Evolutionary conservation across 2,797 vertebrate genomes (phyloP).

Genomic region (Sphenodon punctatus): DNA sequence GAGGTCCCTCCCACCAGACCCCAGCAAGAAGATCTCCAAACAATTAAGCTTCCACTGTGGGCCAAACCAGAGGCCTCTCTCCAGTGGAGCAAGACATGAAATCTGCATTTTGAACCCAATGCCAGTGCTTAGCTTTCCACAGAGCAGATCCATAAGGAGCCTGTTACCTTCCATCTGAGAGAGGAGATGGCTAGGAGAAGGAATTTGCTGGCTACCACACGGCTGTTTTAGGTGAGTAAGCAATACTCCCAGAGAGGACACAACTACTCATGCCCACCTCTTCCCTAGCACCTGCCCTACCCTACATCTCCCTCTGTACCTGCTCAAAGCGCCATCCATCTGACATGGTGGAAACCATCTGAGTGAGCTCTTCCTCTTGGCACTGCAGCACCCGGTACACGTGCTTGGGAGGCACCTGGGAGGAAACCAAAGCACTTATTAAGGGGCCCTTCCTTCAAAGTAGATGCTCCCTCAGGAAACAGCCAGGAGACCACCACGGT

Average conservation of each 20-base stretch:
- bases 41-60: no score
- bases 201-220: neutral
- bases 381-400: slow-evolving; percentile 83
- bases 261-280: neutral
- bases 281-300: neutral
- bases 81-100: no score
- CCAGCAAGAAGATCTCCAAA: no score
- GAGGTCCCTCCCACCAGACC: no score
- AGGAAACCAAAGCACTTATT: neutral
- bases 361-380: slow-evolving; percentile 97
- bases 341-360: slow-evolving; percentile 99
- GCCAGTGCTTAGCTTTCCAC: no score
- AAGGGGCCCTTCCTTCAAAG: neutral
- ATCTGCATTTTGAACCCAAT: no score
- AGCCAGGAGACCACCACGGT: neutral
- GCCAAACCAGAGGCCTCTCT: no score
- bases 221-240: neutral
- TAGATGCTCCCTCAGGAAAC: neutral
- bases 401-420: slow-evolving; percentile 86
- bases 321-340: slow-evolving; percentile 87
- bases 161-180: neutral
- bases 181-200: neutral
- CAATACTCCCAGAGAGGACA: neutral
- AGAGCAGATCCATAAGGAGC: no score
- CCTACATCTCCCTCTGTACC: slow-evolving; percentile 19